phyloP scores from a whole-genome alignment of 2,113 vertebrate species.

The Tetrao urogallus region DNA sequence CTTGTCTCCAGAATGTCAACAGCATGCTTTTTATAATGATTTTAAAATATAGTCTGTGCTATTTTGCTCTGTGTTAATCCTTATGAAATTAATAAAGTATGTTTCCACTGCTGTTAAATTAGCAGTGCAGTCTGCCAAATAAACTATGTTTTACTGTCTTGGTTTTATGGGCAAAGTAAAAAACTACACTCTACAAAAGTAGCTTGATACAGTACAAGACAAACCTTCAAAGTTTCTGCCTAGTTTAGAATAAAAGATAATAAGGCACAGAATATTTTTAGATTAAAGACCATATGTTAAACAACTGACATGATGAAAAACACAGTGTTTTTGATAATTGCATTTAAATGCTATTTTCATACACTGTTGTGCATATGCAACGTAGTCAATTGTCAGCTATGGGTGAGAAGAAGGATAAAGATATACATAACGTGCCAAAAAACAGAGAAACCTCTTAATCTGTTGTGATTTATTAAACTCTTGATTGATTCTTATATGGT shows the following conservation, averaged over 20 bases:
- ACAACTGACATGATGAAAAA: not conserved
- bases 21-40: not conserved
- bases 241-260: not conserved
- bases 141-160: constrained; percentile 44
- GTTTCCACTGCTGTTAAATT: constrained; percentile 55
- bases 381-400: not conserved
- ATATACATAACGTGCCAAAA: not conserved
- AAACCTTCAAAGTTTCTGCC: constrained; percentile 14
- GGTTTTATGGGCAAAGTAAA: constrained; percentile 10
- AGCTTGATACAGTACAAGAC: not conserved
- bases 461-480: not conserved
- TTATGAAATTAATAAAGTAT: constrained; percentile 46
- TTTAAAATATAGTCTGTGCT: not conserved
- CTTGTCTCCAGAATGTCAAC: not conserved
- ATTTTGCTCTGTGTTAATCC: constrained; percentile 1
- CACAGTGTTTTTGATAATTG: not conserved
- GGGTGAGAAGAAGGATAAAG: not conserved
- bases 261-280: not conserved
- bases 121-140: constrained; percentile 23
- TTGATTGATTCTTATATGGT: not conserved
- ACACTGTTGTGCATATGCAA: not conserved
- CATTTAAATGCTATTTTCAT: not conserved
- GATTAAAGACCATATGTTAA: constrained; percentile 30
- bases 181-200: constrained; percentile 30
- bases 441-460: not conserved